Evolutionary conservation across 2,888 invertebrate species (phyloP).

Genomic region (Cacoxenus indagator): DNA sequence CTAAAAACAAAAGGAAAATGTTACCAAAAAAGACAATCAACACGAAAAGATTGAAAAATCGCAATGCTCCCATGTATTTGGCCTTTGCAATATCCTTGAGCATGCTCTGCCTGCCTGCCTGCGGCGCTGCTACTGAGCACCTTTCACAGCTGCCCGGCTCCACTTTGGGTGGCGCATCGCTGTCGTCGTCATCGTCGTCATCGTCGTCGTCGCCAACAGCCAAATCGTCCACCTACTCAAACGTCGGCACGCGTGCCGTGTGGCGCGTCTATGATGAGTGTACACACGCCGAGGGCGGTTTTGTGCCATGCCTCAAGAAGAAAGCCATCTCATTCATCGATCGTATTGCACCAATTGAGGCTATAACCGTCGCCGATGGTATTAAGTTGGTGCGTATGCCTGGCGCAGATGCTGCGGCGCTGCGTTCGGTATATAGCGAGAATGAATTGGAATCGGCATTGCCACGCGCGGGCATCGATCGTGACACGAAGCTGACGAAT

Average conservation of each 20-base stretch:
- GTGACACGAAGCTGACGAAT: constrained; percentile 78
- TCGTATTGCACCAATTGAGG: constrained; percentile 80
- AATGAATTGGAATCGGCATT: constrained; percentile 79
- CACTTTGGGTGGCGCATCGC: constrained; percentile 1
- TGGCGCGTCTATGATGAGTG: constrained; percentile 85
- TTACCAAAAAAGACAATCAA: constrained; percentile 44
- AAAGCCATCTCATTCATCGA: constrained; percentile 86
- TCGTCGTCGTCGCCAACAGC: constrained; percentile 35
- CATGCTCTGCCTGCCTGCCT: constrained; percentile 44
- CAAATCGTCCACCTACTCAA: constrained; percentile 66
- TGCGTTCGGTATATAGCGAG: constrained; percentile 72
- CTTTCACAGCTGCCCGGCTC: constrained; percentile 43
- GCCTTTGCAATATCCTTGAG: constrained; percentile 38
- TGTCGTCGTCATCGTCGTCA: constrained; percentile 12
- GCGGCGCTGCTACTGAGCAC: constrained; percentile 63
- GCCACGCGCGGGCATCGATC: constrained; percentile 77
- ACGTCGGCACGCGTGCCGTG: constrained; percentile 77
- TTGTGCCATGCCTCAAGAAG: constrained; percentile 84
- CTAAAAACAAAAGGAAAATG: constrained; percentile 38
- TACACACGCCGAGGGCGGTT: constrained; percentile 76
- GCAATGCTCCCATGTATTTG: constrained; percentile 34
- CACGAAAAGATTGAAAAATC: constrained; percentile 47
- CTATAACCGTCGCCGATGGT: constrained; percentile 77
- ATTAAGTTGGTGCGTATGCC: constrained; percentile 77
- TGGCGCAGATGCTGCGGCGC: constrained; percentile 56